Evolutionary conservation across 92 coral and sea anemone genomes (phyloP), one percentile per base, ranked within the genome.

Genomic region (Actinostola sp.): DNA sequence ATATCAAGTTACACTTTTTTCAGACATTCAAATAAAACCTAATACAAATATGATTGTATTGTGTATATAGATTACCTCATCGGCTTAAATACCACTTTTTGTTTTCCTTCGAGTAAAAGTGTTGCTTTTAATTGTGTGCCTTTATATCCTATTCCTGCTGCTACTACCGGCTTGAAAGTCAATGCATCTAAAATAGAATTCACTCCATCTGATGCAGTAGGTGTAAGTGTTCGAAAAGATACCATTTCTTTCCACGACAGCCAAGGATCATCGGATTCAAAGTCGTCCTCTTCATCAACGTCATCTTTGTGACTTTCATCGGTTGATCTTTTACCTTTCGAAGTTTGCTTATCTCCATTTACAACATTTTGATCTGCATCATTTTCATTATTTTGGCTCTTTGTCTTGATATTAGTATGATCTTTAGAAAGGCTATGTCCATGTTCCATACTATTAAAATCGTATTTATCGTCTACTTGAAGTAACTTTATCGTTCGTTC

Each of bases 81-180:
- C 5, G 98, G 98, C 66, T 94, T 94, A 62, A 94, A 94, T 38
- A 94, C 97, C n/a, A 89, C 93, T 72, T 62, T 94, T 82, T 94
- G 98, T 50, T 88, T 86, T 73, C 97, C 98, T 54, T 92, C 93
- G 19, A 94, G 83, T 41, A 89, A 60, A 56, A 94, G 54, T 17
- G 92, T 81, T 33, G 97, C 92, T 73, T 94, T 94, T 46, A 94
- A 71, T 67, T 94, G 98, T 17, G 97, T 91, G 5, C 98, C 98
- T 24, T 71, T 80, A 46, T 67, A 78, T 2, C 98, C 98, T 24
- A 86, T 76, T 10, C 91, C 92, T 0, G 89, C 97, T 10, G 91
- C 88, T 15, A 94, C 77, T 30, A 94, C 66, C 5, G 98, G 92
- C 41, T 84, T 82, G 56, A 80, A 88, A 29, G 90, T 75, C 67